Conservation (phyloP, 2,797 vertebrate genomes). For the Enteromius paludinosus region DNA sequence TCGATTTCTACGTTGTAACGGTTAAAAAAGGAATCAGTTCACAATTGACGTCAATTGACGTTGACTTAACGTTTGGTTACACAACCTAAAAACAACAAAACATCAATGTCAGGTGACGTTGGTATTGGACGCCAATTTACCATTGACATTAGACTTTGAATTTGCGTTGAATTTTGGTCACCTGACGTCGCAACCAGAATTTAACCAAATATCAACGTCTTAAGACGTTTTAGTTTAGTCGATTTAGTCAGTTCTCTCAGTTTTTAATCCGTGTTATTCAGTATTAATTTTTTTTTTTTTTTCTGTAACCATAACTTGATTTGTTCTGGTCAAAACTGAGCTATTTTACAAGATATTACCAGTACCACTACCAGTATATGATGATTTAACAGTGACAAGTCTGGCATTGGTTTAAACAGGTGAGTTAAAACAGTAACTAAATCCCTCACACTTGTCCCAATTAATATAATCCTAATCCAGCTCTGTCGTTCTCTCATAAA, state of each 20-base stretch:
- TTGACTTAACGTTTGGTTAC: too few relatives aligned
- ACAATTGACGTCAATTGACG: too few relatives aligned
- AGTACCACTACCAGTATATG: not conserved
- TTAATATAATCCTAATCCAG: conserved; percentile 59
- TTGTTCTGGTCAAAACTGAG: not conserved
- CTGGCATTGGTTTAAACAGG: conserved; percentile 41
- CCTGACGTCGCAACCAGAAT: too few relatives aligned
- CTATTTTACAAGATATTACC: not conserved
- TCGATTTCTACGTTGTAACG: not conserved
- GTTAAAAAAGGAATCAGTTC: not conserved
- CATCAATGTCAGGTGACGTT: too few relatives aligned
- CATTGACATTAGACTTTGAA: too few relatives aligned
- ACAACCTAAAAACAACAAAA: too few relatives aligned
- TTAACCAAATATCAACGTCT: too few relatives aligned
- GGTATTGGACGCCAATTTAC: too few relatives aligned
- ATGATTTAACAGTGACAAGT: not conserved
- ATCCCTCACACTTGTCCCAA: conserved; percentile 50
- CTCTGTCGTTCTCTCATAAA: conserved; percentile 27
- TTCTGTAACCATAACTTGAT: not conserved
- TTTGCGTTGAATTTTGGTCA: too few relatives aligned
- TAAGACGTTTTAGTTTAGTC: too few relatives aligned
- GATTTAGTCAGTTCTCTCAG: not conserved
- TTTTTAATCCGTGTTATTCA: not conserved
- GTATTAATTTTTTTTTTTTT: not conserved
- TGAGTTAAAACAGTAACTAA: conserved; percentile 43